Base-by-base conservation (phyloP, 2,113 vertebrate species). In the Calyptomena viridis region DNA sequence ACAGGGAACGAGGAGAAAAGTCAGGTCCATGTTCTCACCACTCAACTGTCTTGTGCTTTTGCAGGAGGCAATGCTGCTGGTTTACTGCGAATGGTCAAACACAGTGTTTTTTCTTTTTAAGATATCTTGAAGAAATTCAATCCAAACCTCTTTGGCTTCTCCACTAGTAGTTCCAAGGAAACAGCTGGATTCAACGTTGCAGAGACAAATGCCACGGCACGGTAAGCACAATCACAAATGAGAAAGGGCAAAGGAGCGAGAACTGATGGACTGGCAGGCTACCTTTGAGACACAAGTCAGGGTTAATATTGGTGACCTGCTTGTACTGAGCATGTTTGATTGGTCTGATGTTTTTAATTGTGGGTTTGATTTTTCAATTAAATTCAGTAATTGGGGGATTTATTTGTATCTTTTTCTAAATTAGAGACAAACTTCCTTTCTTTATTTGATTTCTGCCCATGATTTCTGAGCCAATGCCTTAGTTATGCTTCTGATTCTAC, bases 111-210 rank as follows among this genome's bases (percentile, higher is more conserved):
- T n/a, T 96, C 30, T 86, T 40, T 95, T 92, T 79, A 94, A 99
- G 99, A 99, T 81, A 99, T 99, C 84, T 94, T 99, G 62, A 99
- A 97, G 97, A 99, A 98, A 95, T 99, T 99, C 97, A 99, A 98
- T 86, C 98, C 99, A 4, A 59, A 96, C 31, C 84, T 99, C 84
- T 94, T 97, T 33, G 99, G 99, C 72, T 98, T 98, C 89, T 99
- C 99, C 56, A 97, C 90, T 6, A 98, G 99, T 8, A 86, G 27
- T 37, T 91, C 90, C 25, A 94, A 86, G 75, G 22, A 24, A 21
- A 96, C 94, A 24, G 97, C 96, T 21, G 98, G 98, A 49, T 99
- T 99, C 88, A 99, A 99, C 2, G 94, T 98, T 86, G 99, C 99
- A 0, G 86, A 96, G 15, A 91, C 94, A 39, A 99, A 98, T 5